phyloP scores from a whole-genome alignment of 2,113 vertebrate species.

The Steatornis caripensis region DNA sequence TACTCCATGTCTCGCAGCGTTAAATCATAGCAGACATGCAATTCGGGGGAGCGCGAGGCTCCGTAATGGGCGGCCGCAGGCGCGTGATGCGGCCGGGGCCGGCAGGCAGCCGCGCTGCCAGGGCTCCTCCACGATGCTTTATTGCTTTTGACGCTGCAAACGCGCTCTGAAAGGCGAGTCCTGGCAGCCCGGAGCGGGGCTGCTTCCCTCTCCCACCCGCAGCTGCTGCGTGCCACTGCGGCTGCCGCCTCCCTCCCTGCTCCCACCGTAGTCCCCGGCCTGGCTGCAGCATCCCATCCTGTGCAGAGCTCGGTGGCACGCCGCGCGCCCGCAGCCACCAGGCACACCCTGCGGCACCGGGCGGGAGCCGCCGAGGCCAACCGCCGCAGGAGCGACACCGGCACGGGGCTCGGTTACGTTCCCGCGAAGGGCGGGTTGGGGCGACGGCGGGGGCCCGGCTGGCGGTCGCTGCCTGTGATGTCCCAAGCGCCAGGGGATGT shows the following conservation, averaged over 20 bases:
- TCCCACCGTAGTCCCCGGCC: no score
- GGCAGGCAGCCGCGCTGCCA: background rate
- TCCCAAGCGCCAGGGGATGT: no score
- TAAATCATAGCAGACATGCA: slow-evolving; percentile 60
- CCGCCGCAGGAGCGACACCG: rapidly evolving
- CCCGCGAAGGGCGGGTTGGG: background rate
- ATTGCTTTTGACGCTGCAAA: slow-evolving; percentile 47
- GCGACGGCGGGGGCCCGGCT: no score
- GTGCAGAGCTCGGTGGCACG: background rate
- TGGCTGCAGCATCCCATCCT: background rate
- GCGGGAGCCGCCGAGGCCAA: background rate
- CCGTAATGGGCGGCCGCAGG: background rate
- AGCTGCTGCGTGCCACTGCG: background rate
- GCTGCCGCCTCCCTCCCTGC: background rate
- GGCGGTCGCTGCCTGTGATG: no score
- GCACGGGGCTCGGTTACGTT: background rate
- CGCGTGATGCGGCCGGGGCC: background rate
- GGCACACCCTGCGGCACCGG: rapidly evolving
- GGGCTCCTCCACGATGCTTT: background rate
- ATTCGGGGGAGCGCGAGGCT: background rate
- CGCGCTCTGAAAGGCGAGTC: background rate
- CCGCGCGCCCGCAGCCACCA: background rate
- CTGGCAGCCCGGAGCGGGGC: background rate
- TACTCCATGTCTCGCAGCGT: background rate
- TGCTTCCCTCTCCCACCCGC: background rate